phyloP scores from a whole-genome alignment of 2,888 invertebrate species.

The Nasonia oneida region DNA sequence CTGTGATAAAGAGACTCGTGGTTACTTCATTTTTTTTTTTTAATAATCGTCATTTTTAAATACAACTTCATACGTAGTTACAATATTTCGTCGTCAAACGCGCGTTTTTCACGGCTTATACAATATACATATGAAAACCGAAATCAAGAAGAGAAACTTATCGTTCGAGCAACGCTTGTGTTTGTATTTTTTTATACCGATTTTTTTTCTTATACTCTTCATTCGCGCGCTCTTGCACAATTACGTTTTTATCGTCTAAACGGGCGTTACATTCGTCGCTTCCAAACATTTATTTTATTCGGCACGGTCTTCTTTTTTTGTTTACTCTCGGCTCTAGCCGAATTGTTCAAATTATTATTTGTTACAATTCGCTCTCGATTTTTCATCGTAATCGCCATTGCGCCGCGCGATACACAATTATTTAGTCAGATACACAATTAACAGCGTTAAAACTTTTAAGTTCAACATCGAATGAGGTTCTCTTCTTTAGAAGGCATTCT shows the following conservation, averaged over 20 bases:
- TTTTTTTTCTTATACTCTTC: constrained; percentile 51
- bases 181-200: constrained; percentile 49
- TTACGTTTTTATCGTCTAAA: constrained; percentile 56
- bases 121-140: constrained; percentile 50
- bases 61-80: constrained; percentile 58
- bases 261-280: constrained; percentile 33
- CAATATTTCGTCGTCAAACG: constrained; percentile 55
- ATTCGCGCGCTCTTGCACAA: constrained; percentile 60
- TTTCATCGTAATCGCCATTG: constrained; percentile 46
- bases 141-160: constrained; percentile 63
- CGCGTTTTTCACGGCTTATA: constrained; percentile 51
- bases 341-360: constrained; percentile 27
- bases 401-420: constrained; percentile 62
- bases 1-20: constrained; percentile 56
- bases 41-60: constrained; percentile 58
- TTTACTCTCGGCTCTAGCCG: neutral
- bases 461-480: constrained; percentile 78
- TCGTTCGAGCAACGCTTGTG: constrained; percentile 60
- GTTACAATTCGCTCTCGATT: constrained; percentile 17
- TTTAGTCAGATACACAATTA: constrained; percentile 71
- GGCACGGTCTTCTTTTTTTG: constrained; percentile 17
- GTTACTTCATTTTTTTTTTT: constrained; percentile 36
- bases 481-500: constrained; percentile 74
- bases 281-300: constrained; percentile 44
- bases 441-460: constrained; percentile 78